Base-by-base conservation (phyloP, 1,140 invertebrate genomes). In the Camponotus pennsylvanicus region DNA sequence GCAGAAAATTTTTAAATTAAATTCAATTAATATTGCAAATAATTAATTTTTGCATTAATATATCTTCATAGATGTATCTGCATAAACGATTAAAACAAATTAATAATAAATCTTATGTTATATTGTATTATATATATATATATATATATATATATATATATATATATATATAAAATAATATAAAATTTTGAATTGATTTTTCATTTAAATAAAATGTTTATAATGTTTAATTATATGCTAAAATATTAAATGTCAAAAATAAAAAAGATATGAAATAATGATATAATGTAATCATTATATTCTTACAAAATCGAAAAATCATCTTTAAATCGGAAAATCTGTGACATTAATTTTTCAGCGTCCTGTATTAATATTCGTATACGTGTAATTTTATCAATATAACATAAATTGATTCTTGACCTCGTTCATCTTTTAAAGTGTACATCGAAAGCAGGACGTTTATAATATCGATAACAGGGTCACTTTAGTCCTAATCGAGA, bases 391-490 rank as follows among this genome's bases (percentile, higher is more conserved):
- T 40, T 13, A 27, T 63, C 37, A 42, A 78, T 52, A 34, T 45
- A 42, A 34, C 9, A 13, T 52, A 52, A 42, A 79, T 55, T 73
- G 40, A 45, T 59, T 37, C 52, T 82, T 82, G 66, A 59, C 78
- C 52, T 59, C 15, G 21, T 45, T 55, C 37, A 80, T 18, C 21
- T 42, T 59, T 59, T 15, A 1, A 59, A 40, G 5, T 11, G n/a
- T 40, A 52, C 3, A 15, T 70, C 6, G 34, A 71, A n/a, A 45
- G 27, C 78, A 82, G 78, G 67, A 82, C 71, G n/a, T 82, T 2
- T 27, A 11, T n/a, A 18, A 52, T 4, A 8, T 45, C 7, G 21
- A 37, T 52, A 69, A 69, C n/a, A 69, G 13, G 3, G 6, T 42
- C 37, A 18, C 45, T 7, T 61, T 71, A 32, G 4, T 59, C 42